Evolutionary conservation across 1,140 invertebrate genomes (phyloP).

Genomic region (Acyrthosiphon pisum): DNA sequence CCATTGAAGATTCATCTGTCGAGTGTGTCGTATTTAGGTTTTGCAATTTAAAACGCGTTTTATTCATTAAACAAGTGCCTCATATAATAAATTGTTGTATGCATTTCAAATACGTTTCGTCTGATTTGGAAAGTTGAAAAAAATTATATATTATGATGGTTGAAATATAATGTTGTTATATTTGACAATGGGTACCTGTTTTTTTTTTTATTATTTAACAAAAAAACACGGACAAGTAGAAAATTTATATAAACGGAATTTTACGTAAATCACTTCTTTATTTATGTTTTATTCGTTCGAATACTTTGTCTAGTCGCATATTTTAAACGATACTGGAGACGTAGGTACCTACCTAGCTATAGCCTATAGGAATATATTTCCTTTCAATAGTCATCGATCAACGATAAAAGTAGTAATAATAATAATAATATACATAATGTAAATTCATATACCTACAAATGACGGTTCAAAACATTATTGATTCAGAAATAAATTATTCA

Average conservation of each 20-base stretch:
- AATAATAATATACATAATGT: conserved; percentile 35
- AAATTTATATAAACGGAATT: conserved; percentile 13
- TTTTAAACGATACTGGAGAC: conserved; percentile 8
- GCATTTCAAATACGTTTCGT: not conserved
- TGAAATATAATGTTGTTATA: conserved; percentile 18
- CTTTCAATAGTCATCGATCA: conserved; percentile 45
- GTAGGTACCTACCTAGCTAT: not conserved
- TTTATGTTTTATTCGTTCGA: conserved; percentile 18
- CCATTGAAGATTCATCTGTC: not conserved
- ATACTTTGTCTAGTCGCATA: conserved; percentile 35
- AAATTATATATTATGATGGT: not conserved
- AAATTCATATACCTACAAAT: conserved; percentile 16
- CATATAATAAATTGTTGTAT: not conserved
- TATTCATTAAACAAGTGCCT: not conserved
- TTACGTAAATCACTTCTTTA: conserved; percentile 28
- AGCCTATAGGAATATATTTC: conserved; percentile 7
- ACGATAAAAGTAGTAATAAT: conserved; percentile 20
- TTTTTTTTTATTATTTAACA: not conserved
- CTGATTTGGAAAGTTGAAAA: not conserved
- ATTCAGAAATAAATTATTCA: conserved; percentile 55
- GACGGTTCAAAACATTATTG: conserved; percentile 31
- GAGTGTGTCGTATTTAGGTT: not conserved
- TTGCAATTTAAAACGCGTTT: not conserved
- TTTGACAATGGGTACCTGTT: not conserved
- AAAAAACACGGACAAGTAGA: not conserved